Conservation (phyloP, 2,113 vertebrate genomes). For the Sitta europaea region DNA sequence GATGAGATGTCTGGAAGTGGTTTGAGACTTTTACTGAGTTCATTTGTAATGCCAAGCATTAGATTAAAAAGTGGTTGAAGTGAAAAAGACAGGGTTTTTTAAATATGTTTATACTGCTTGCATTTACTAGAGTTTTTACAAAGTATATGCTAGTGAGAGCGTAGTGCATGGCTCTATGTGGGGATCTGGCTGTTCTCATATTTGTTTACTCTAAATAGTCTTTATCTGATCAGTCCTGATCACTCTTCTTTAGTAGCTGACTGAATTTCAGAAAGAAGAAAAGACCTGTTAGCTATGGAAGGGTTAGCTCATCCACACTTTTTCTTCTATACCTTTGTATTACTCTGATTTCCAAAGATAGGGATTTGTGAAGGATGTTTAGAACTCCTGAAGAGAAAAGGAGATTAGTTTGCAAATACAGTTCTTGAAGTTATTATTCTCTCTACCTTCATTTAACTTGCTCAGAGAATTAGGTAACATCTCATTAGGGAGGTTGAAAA, state of each 20-base stretch:
- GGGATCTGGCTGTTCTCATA: not conserved
- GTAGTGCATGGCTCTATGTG: not conserved
- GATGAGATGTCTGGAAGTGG: not conserved
- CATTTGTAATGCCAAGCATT: not conserved
- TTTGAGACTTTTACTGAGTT: not conserved
- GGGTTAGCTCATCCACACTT: not conserved
- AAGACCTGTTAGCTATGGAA: not conserved
- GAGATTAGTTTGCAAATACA: slow-evolving; percentile 31
- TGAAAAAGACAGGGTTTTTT: not conserved
- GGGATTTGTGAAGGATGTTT: slow-evolving; percentile 4
- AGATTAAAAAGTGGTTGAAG: not conserved
- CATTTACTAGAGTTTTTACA: not conserved
- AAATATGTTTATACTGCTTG: not conserved
- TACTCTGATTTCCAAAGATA: slow-evolving; percentile 32
- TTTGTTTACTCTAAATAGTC: not conserved
- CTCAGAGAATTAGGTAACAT: slow-evolving; percentile 31
- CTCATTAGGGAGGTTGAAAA: slow-evolving; percentile 40
- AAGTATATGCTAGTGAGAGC: not conserved
- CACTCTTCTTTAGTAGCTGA: not conserved
- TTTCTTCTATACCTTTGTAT: not conserved
- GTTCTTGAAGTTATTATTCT: slow-evolving; percentile 18
- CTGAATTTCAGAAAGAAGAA: slow-evolving; percentile 11
- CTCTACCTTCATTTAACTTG: slow-evolving; percentile 23
- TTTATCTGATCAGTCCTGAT: not conserved
- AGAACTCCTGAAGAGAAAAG: slow-evolving; percentile 17